Base-by-base conservation (phyloP, 2,113 vertebrate genomes). In the Corythornis cristatus region DNA sequence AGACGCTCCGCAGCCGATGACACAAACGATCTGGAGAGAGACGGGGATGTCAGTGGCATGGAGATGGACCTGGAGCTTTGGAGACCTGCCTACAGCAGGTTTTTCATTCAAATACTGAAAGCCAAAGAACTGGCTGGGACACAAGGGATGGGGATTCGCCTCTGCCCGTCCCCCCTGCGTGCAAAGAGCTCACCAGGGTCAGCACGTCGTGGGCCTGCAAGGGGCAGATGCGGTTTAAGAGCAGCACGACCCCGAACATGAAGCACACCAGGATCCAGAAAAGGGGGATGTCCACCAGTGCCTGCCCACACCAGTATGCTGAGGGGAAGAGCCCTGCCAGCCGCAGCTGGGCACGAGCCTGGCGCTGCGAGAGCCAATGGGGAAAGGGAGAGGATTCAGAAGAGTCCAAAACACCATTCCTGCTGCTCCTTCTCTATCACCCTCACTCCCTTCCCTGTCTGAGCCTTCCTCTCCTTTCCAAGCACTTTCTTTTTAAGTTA, bases 231-330 rank as follows among this genome's bases (percentile, higher is more conserved):
- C 0, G 31, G 64, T 1, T 74, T 37, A 70, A 9, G 58, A 92
- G 35, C 8, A 82, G 10, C 53, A 95, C 0, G 2, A 96, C 25
- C 40, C 90, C 85, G 14, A 97, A 98, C 98, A 99, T 98, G 80
- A 94, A 83, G 77, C 96, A 93, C 14, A 99, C 58, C 57, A 99
- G 96, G 67, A 97, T 82, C 96, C 98, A 98, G 94, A 97, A 98
- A 61, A 99, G 89, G 0, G 98, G 98, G 54, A 98, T 20, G 18
- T 99, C 99, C 93, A 99, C 98, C 17, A 98, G 96, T 0, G 98
- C 99, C 94, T 98, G 98, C 29, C 99, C 99, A 8, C 98, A 98
- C 99, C 99, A 99, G 96, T 99, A 99, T 0, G 99, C 98, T 0
- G 99, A 99, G 12, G 99, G 98, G 22, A 98, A 88, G 87, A 99